Evolutionary conservation across 1,140 invertebrate genomes (phyloP), one percentile per base, ranked within the genome.

Genomic region (Monomorium pharaonis): DNA sequence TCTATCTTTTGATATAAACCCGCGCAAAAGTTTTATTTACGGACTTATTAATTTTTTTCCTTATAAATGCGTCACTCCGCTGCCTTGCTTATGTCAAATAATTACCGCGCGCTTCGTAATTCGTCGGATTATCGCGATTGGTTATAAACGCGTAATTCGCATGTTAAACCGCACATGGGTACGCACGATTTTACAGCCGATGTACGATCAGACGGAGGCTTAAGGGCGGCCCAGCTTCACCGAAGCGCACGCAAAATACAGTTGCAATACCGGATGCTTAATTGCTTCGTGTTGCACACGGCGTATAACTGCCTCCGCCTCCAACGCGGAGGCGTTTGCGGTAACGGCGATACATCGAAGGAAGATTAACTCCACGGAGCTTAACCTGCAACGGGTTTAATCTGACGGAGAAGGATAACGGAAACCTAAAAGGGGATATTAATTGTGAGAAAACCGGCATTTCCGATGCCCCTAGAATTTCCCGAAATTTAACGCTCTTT

Each of bases 261-360:
- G 37, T 83, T 51, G 67, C 62, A 37, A 33, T 70, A 63, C 54
- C 62, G 21, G 44, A n/a, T 70, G 37, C 77, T 72, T 86, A 86
- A 86, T 86, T 86, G 84, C 84, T 72, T 14, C 84, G 56, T 70
- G 84, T 86, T 86, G 84, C 54, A 54, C n/a, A 65, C n/a, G 7
- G 14, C 49, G 60, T 67, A 54, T 42, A 69, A 80, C 30, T 37
- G 63, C 60, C 62, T 33, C 62, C 18, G 6, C 58, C 83, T 80
- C 27, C 44, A 63, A 70, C 58, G 44, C 21, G 47, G 62, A 84
- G 83, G 85, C 51, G 85, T 72, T 72, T 87, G 78, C 67, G 56
- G 83, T 77, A 85, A 72, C 56, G 42, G 21, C 69, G 76, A 54
- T 75, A 84, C 80, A 47, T 74, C 56, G 83, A 75, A 75, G 49